Evolutionary conservation across 2,888 invertebrate genomes (phyloP).

Genomic region (Vanessa cardui): DNA sequence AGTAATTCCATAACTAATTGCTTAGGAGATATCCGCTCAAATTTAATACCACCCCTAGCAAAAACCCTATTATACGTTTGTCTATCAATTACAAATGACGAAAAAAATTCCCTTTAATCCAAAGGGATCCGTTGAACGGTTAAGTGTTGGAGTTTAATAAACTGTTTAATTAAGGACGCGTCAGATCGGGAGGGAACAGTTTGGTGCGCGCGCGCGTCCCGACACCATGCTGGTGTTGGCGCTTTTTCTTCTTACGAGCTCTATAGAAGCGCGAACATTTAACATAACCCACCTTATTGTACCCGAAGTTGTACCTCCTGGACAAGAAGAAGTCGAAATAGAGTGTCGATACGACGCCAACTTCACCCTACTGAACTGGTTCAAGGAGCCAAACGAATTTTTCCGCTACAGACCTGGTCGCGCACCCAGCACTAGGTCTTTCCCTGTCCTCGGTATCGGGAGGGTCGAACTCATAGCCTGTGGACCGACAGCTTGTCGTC

Average conservation of each 20-base stretch:
- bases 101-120: conserved; percentile 57
- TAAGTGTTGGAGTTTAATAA: conserved; percentile 80
- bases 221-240: conserved; percentile 65
- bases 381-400: conserved; percentile 71
- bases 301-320: conserved; percentile 59
- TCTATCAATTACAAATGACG: conserved; percentile 66
- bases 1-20: conserved; percentile 32
- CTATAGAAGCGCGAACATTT: conserved; percentile 54
- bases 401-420: conserved; percentile 70
- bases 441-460: conserved; percentile 66
- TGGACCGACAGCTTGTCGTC: conserved; percentile 65
- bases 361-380: conserved; percentile 74
- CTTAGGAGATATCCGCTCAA: conserved; percentile 43
- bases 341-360: conserved; percentile 75
- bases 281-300: conserved; percentile 68
- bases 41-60: conserved; percentile 57
- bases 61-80: conserved; percentile 64
- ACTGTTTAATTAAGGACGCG: conserved; percentile 78
- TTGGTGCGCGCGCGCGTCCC: conserved; percentile 62
- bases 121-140: conserved; percentile 64
- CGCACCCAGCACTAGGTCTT: conserved; percentile 67
- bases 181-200: conserved; percentile 66
- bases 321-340: conserved; percentile 64
- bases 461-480: conserved; percentile 64
- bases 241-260: conserved; percentile 49